Conservation (phyloP, 2,113 vertebrate genomes). For the western clawed frog (Xenopus tropicalis) region DNA sequence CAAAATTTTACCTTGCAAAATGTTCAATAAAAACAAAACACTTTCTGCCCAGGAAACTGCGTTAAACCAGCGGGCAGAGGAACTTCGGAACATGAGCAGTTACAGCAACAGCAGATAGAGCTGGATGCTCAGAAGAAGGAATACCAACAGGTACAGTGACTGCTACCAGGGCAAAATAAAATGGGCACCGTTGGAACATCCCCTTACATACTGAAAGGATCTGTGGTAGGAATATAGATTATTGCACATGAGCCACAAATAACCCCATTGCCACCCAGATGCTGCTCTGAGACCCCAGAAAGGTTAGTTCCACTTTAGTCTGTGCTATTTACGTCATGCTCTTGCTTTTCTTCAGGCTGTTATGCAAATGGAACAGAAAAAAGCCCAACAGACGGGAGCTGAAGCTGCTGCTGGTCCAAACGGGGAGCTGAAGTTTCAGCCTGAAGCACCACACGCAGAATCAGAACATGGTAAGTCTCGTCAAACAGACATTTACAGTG, state of each 20-base stretch:
- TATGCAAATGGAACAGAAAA: constrained; percentile 83
- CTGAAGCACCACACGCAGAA: constrained; percentile 23
- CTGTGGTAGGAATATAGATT: too few species aligned
- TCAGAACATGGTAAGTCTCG: constrained; percentile 45
- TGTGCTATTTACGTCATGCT: background rate
- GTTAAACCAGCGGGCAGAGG: constrained; percentile 70
- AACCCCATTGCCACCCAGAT: too few species aligned
- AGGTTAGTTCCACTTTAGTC: too few species aligned
- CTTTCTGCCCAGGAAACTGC: constrained; percentile 74
- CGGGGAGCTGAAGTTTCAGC: constrained; percentile 68
- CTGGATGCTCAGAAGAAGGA: constrained; percentile 83
- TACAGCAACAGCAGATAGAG: constrained; percentile 78
- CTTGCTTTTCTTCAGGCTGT: constrained; percentile 47
- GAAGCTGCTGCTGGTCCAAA: constrained; percentile 60
- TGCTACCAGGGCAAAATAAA: too few species aligned
- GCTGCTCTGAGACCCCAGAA: too few species aligned
- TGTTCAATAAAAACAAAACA: too few species aligned
- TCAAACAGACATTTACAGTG: too few species aligned
- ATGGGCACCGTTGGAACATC: too few species aligned
- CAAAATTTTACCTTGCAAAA: too few species aligned
- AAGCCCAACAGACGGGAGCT: constrained; percentile 59
- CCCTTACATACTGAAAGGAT: too few species aligned
- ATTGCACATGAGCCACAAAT: too few species aligned
- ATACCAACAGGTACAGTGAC: constrained; percentile 77
- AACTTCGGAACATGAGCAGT: constrained; percentile 78